These are phyloP conservation scores for Eugnorisma glareosa DNA, from an alignment of 2,888 invertebrate species.

Conservation along the genomic window DNA sequence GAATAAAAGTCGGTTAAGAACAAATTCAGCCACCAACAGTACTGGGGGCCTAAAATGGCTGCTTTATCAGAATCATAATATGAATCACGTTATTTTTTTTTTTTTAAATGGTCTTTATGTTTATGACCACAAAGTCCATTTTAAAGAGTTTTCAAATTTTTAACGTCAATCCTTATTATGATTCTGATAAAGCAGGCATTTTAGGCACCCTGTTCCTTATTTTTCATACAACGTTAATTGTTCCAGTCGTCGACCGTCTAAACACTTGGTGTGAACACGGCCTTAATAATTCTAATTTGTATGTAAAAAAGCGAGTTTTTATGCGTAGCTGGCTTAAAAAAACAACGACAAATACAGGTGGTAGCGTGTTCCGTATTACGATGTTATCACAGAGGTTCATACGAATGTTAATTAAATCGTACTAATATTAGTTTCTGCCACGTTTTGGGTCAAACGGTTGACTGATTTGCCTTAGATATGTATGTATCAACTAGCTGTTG, in stretches of 20 bases:
- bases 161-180: too few relatives aligned
- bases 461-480: constrained; percentile 55
- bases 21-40: too few relatives aligned
- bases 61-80: too few relatives aligned
- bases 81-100: too few relatives aligned
- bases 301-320: constrained; percentile 19
- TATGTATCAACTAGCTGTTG: constrained; percentile 36
- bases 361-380: constrained; percentile 52
- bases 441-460: constrained; percentile 59
- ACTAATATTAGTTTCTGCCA: constrained; percentile 61
- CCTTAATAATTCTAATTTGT: constrained; percentile 8
- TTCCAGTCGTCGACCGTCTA: not conserved
- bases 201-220: not conserved
- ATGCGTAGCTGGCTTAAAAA: constrained; percentile 17
- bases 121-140: too few relatives aligned
- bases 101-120: too few relatives aligned
- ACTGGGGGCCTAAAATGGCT: too few relatives aligned
- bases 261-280: not conserved
- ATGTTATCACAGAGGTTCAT: constrained; percentile 59
- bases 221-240: not conserved
- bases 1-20: too few relatives aligned
- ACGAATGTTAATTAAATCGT: constrained; percentile 66
- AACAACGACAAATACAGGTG: constrained; percentile 34
- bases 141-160: too few relatives aligned
- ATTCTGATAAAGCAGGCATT: too few relatives aligned